Evolutionary conservation across 1,140 invertebrate genomes (phyloP).

Genomic region (Rhagoletis zephyria): DNA sequence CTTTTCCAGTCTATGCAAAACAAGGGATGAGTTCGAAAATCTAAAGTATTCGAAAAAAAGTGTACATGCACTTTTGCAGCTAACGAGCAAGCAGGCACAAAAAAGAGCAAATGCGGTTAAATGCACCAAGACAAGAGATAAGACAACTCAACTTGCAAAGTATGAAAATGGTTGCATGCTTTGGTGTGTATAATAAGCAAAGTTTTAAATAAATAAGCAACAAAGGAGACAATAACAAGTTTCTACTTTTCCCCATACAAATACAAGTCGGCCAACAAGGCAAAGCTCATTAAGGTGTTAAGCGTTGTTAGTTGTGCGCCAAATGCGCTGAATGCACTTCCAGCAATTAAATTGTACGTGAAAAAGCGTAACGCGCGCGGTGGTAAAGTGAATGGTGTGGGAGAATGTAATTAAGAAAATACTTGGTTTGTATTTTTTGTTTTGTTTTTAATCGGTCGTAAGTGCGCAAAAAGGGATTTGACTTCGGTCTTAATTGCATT

Average conservation of each 20-base stretch:
- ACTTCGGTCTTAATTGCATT: constrained; percentile 10
- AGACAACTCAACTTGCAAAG: neutral
- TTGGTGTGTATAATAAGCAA: neutral
- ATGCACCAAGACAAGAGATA: constrained; percentile 20
- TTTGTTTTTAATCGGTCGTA: neutral
- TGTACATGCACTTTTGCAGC: neutral
- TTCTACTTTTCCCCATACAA: neutral
- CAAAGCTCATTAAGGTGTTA: constrained; percentile 22
- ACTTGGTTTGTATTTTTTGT: neutral
- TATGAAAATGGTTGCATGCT: constrained; percentile 16
- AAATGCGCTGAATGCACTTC: constrained; percentile 36
- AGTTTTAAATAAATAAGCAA: constrained; percentile 40
- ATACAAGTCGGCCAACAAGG: neutral
- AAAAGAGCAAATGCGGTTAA: neutral
- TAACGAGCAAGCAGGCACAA: neutral
- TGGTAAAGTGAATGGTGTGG: neutral
- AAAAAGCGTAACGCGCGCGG: neutral
- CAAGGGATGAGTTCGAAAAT: neutral
- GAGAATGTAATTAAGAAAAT: constrained; percentile 5
- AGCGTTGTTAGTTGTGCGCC: neutral
- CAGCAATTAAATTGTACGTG: constrained; percentile 13
- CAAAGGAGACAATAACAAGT: neutral
- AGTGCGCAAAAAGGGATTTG: neutral
- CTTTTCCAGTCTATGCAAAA: neutral
- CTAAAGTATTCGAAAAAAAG: neutral